A percentile compares a stretch with the other conserved stretches of the same genome.
Evolutionary conservation across 2,113 vertebrate species (phyloP).

Genomic region (Microcebus murinus): DNA sequence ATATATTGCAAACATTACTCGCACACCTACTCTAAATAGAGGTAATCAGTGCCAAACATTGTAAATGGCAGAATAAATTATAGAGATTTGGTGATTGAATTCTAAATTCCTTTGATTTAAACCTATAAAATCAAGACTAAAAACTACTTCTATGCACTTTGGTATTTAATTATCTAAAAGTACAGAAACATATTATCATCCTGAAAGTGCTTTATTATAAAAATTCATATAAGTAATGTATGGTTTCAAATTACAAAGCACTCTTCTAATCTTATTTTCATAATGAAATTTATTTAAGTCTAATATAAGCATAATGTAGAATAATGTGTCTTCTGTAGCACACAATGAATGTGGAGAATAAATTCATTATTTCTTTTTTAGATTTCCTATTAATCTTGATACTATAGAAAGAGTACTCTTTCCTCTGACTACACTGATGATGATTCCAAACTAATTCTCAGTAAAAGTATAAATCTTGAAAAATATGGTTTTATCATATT

Average conservation of each 20-base stretch:
- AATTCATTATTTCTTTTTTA: conserved; percentile 82
- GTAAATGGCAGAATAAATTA: background rate
- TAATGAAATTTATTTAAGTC: conserved; percentile 86
- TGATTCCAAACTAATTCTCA: conserved; percentile 82
- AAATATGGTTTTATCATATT: conserved; percentile 67
- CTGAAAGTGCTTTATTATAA: conserved; percentile 77
- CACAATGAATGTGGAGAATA: conserved; percentile 80
- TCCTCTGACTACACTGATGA: conserved; percentile 80
- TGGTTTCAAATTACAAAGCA: conserved; percentile 82
- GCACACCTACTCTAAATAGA: background rate
- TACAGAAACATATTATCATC: conserved; percentile 40
- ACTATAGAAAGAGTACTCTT: conserved; percentile 77
- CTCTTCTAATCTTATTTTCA: conserved; percentile 82
- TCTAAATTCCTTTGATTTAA: background rate
- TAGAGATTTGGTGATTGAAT: background rate
- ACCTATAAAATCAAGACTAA: background rate
- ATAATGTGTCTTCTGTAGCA: conserved; percentile 81
- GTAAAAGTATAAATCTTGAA: conserved; percentile 78
- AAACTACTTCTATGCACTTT: conserved; percentile 40
- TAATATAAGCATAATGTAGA: conserved; percentile 83
- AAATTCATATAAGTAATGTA: conserved; percentile 73
- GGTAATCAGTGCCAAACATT: background rate
- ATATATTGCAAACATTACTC: background rate
- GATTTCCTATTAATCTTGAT: conserved; percentile 82
- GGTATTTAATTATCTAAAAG: conserved; percentile 73